Evolutionary conservation across 2,113 vertebrate species (phyloP).

Genomic region (Vicugna pacos): DNA sequence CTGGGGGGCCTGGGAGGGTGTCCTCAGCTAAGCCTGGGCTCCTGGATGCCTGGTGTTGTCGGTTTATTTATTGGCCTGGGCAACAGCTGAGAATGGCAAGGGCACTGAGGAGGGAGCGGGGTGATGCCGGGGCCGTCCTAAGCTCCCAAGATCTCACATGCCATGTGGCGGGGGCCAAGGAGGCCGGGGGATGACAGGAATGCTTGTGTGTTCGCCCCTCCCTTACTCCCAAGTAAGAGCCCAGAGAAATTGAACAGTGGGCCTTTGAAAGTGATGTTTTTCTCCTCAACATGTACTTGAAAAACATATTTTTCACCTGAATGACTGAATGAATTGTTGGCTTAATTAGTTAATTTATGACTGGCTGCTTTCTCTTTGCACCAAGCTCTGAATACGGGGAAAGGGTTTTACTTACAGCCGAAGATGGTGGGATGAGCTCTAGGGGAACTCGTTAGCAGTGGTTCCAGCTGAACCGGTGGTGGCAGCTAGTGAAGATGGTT

Average conservation of each 20-base stretch:
- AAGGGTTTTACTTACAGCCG: not conserved
- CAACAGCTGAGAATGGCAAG: conserved; percentile 69
- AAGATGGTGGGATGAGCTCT: not conserved
- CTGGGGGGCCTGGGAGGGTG: no score
- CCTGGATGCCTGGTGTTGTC: not conserved
- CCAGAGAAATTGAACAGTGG: not conserved
- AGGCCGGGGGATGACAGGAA: not conserved
- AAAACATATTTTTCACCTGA: not conserved
- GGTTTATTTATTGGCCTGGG: conserved; percentile 52
- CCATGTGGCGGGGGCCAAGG: not conserved
- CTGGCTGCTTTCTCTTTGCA: not conserved
- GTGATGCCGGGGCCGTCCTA: not conserved
- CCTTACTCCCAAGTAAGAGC: not conserved
- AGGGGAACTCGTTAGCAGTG: not conserved
- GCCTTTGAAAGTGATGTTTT: not conserved
- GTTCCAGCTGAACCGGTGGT: not conserved
- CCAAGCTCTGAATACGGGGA: not conserved
- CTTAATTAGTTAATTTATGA: not conserved
- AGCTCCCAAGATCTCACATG: conserved; percentile 33
- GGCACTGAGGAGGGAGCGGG: not conserved
- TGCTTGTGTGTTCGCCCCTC: not conserved
- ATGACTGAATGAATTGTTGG: not conserved
- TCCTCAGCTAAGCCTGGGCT: not conserved
- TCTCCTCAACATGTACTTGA: not conserved
- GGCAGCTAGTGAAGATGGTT: not conserved